Base-by-base conservation (phyloP, 2,113 vertebrate species). In the Cyprinodon tularosa region DNA sequence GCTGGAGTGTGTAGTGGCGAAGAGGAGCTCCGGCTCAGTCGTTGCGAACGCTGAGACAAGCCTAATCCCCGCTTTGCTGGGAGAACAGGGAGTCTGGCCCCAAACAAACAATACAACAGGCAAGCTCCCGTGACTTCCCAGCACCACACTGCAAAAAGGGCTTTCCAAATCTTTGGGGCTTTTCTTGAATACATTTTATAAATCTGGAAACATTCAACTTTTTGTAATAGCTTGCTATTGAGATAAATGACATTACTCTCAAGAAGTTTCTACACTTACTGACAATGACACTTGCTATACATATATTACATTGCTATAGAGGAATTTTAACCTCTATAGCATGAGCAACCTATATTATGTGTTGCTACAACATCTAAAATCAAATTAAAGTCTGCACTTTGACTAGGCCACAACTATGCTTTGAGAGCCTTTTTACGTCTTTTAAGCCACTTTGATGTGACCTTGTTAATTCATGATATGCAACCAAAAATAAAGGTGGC, bases 1-100 rank as follows among this genome's bases (percentile, higher is more conserved):
- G 88, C 87, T 90, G 90, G 89, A 91, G 86, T 87, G 90, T 88
- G 84, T 64, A 86, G 82, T 87, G 86, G 88, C 73, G 76, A 73
- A 74, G 84, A 71, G 82, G 72, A 82, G 84, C 80, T 44, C 74
- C 60, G 64, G 66, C 81, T 89, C 82, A 86, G 86, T 84, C 69
- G 70, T 48, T 72, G 81, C 73, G 53, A 76, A 76, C 14, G 65
- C 68, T 65, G 39, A 29, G 29, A 87, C 86, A 81, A 69, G 77
- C 44, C 69, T 90, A 91, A 93, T 93, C 92, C 91, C 86, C 74
- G 76, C 80, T 82, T 70, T 22, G 60, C 74, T 45, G 57, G 15
- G 62, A 65, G 69, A 71, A 74, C 74, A 81, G 86, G 72, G 15
- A 78, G 76, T 65, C 66, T 13, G 59, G 68, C 61, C 74, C 80